These are phyloP conservation scores for Hemiprocne comata DNA, from an alignment of 2,113 vertebrate species.

Conservation along the genomic window DNA sequence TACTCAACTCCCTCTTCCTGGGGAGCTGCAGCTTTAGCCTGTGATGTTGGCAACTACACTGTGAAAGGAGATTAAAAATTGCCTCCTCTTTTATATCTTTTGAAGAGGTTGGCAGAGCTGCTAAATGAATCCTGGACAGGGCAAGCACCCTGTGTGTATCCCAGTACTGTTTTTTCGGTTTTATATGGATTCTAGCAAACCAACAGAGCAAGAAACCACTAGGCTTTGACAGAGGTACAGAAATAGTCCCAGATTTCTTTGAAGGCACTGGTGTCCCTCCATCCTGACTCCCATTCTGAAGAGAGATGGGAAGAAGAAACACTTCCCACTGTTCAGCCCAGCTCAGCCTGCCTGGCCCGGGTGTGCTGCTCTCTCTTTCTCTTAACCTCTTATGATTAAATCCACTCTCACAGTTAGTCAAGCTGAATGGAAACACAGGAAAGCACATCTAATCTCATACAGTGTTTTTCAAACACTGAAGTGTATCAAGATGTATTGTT, in stretches of 20 bases:
- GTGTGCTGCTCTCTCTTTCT: neutral
- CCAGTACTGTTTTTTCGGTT: neutral
- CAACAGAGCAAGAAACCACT: neutral
- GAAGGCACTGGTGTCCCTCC: neutral
- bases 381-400: neutral
- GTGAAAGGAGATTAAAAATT: constrained; percentile 45
- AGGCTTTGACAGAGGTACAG: neutral
- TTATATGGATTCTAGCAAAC: neutral
- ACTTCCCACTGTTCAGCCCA: neutral
- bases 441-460: neutral
- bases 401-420: neutral
- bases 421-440: neutral
- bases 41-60: neutral
- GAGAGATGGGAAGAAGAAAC: neutral
- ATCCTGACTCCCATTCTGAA: neutral
- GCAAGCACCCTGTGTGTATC: neutral
- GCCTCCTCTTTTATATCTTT: constrained; percentile 21
- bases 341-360: neutral
- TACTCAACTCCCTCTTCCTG: neutral
- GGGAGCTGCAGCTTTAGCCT: constrained; percentile 34
- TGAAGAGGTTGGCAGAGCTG: constrained; percentile 11
- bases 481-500: neutral
- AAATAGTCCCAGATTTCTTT: neutral
- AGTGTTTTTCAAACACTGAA: neutral
- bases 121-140: neutral